Evolutionary conservation across 2,888 invertebrate genomes (phyloP).

Genomic region (Leptinotarsa tumamoca): DNA sequence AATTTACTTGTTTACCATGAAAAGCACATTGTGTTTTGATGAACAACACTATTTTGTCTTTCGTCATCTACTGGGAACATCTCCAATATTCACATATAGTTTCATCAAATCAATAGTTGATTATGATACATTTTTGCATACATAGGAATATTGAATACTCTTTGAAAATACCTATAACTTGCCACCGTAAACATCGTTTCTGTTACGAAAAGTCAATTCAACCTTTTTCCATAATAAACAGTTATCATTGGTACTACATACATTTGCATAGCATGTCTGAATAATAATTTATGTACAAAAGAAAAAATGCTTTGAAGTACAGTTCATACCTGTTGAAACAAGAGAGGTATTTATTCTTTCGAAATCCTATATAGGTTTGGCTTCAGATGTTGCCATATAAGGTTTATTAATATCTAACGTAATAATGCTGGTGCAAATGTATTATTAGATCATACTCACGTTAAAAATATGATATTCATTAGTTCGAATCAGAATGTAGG

Average conservation of each 20-base stretch:
- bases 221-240: constrained; percentile 24
- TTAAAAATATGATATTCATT: constrained; percentile 28
- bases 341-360: constrained; percentile 42
- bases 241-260: constrained; percentile 26
- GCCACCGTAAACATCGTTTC: neutral
- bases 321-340: constrained; percentile 44
- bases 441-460: constrained; percentile 48
- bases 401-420: constrained; percentile 40
- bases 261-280: constrained; percentile 34
- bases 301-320: constrained; percentile 26
- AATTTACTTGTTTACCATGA: too few relatives aligned
- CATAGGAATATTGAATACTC: too few relatives aligned
- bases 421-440: constrained; percentile 43
- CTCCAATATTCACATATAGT: too few relatives aligned
- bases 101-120: too few relatives aligned
- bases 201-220: constrained; percentile 2
- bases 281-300: constrained; percentile 26
- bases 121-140: too few relatives aligned
- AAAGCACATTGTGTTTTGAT: too few relatives aligned
- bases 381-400: constrained; percentile 46
- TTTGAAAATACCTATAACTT: too few relatives aligned
- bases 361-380: constrained; percentile 45
- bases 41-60: too few relatives aligned
- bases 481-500: constrained; percentile 13
- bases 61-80: too few relatives aligned